A percentile compares a stretch with the other conserved stretches of the same genome.
Evolutionary conservation across 2,888 invertebrate genomes (phyloP).

Genomic region (Elegia similella): DNA sequence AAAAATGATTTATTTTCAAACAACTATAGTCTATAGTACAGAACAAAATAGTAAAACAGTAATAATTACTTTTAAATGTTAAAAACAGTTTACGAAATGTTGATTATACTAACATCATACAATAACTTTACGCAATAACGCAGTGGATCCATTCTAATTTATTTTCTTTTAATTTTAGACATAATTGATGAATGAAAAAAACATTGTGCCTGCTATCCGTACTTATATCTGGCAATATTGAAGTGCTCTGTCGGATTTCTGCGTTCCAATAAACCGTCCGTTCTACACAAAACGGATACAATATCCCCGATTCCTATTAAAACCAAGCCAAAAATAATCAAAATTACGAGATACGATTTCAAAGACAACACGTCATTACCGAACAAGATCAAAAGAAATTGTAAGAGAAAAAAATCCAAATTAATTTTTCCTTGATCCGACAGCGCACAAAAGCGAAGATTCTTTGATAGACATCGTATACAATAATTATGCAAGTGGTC

Average conservation of each 20-base stretch:
- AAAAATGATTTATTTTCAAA: too few species aligned
- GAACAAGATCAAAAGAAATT: conserved; percentile 64
- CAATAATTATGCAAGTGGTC: conserved; percentile 80
- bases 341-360: conserved; percentile 50
- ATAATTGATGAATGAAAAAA: too few species aligned
- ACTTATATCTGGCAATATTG: conserved; percentile 27
- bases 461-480: conserved; percentile 64
- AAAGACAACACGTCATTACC: conserved; percentile 69
- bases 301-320: conserved; percentile 12
- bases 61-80: too few species aligned
- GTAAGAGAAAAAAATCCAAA: conserved; percentile 65
- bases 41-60: too few species aligned
- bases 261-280: conserved; percentile 16
- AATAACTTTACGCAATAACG: too few species aligned
- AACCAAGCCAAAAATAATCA: conserved; percentile 26
- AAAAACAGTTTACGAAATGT: too few species aligned
- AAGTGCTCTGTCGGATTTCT: conserved; percentile 29
- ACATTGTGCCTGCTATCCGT: conserved; percentile 19
- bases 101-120: too few species aligned
- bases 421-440: conserved; percentile 71
- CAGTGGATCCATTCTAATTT: too few species aligned
- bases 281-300: conserved; percentile 2
- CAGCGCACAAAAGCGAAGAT: conserved; percentile 58
- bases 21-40: too few species aligned
- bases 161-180: too few species aligned